phyloP scores from a whole-genome alignment of 2,113 vertebrate genomes.

The Neodontobutis hainanensis region DNA sequence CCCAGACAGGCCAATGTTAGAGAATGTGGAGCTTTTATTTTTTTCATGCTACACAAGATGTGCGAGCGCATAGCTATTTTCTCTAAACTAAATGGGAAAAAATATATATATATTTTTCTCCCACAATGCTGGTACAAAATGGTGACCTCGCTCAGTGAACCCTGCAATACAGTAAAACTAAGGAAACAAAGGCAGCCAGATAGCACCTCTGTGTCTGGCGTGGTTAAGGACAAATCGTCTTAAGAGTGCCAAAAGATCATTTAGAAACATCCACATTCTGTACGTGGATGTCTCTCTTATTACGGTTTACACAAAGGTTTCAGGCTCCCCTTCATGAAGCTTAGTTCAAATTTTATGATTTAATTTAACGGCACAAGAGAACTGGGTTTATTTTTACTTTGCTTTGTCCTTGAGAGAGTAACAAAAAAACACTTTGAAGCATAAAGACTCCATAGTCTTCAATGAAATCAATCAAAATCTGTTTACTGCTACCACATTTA shows the following conservation, averaged over 20 bases:
- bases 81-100: constrained; percentile 14
- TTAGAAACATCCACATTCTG: constrained; percentile 31
- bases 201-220: constrained; percentile 38
- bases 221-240: constrained; percentile 64
- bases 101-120: constrained; percentile 28
- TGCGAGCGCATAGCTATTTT: constrained; percentile 26
- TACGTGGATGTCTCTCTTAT: constrained; percentile 21
- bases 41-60: constrained; percentile 25
- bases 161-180: constrained; percentile 58
- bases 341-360: constrained; percentile 50
- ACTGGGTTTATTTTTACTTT: constrained; percentile 32
- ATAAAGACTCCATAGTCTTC: background rate
- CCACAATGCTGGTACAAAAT: constrained; percentile 63
- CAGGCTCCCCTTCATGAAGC: constrained; percentile 23
- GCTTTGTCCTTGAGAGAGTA: constrained; percentile 48
- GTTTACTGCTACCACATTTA: too few relatives aligned
- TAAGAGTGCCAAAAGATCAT: constrained; percentile 33
- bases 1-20: constrained; percentile 63
- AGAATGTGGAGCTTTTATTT: constrained; percentile 58
- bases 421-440: constrained; percentile 13
- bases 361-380: constrained; percentile 20
- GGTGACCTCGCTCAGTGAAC: constrained; percentile 57
- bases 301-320: constrained; percentile 35
- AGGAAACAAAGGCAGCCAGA: constrained; percentile 60
- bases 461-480: background rate